These are phyloP conservation scores for Heliocidaris erythrogramma DNA, from an alignment of 35 echinoderm and acorn worm genomes.

Conservation along the genomic window DNA sequence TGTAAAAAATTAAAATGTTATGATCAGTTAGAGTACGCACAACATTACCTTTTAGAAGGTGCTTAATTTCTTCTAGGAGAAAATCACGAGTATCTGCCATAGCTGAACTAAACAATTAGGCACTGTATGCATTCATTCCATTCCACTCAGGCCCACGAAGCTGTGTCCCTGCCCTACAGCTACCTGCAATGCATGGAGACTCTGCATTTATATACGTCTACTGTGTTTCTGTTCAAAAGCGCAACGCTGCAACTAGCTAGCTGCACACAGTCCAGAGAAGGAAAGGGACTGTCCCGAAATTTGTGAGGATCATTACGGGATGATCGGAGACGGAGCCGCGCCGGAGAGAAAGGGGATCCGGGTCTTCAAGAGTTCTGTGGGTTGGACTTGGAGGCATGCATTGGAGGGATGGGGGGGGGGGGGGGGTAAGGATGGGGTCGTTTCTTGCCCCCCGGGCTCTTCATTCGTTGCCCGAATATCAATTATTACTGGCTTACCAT, in stretches of 20 bases:
- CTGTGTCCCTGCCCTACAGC: neutral
- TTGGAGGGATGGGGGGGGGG: neutral
- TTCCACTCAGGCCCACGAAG: neutral
- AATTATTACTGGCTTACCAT: too few relatives aligned
- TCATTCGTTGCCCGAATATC: too few relatives aligned
- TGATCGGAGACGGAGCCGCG: too few relatives aligned
- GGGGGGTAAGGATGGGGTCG: neutral
- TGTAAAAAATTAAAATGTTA: neutral
- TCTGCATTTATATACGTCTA: neutral
- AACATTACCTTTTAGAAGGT: constrained; percentile 24
- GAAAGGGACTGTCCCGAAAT: neutral
- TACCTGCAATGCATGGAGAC: neutral
- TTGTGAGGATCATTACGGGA: too few relatives aligned
- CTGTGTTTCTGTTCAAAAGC: neutral
- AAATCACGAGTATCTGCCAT: constrained; percentile 32
- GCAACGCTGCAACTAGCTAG: neutral
- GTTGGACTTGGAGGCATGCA: neutral
- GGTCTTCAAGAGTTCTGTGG: neutral
- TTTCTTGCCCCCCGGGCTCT: too few relatives aligned
- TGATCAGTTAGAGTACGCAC: neutral
- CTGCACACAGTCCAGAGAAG: neutral
- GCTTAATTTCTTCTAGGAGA: constrained; percentile 29
- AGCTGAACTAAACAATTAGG: neutral
- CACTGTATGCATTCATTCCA: neutral
- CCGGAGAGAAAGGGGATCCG: neutral